Conservation (phyloP, 2,888 invertebrate genomes). For the Escarpia spicata region DNA sequence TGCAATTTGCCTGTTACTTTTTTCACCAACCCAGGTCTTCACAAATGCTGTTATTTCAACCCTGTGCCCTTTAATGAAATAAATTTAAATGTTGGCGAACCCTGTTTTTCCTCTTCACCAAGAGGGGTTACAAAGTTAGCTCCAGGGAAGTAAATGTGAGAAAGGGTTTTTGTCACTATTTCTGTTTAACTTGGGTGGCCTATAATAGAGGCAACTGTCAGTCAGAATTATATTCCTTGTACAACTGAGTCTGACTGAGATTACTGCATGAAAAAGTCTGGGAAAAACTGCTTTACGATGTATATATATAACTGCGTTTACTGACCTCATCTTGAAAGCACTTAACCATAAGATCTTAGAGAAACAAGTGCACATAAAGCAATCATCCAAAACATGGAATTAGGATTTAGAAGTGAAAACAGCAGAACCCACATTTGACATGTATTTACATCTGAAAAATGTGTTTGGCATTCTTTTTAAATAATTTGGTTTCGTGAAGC, state of each 20-base stretch:
- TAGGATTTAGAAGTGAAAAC: too few species aligned
- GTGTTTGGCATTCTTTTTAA: too few species aligned
- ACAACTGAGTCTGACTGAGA: background rate
- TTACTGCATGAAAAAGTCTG: background rate
- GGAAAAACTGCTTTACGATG: background rate
- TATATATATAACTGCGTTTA: too few species aligned
- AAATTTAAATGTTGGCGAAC: background rate
- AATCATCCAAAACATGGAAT: too few species aligned
- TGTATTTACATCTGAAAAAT: too few species aligned
- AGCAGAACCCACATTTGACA: too few species aligned
- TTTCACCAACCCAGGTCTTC: background rate
- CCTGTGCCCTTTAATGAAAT: background rate
- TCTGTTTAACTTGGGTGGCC: constrained; percentile 2
- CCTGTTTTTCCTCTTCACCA: background rate
- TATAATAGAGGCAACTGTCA: background rate
- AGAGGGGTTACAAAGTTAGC: background rate
- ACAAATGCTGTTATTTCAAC: background rate
- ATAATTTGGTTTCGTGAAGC: too few species aligned
- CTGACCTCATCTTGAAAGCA: background rate
- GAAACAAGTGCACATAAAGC: too few species aligned
- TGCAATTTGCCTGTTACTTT: background rate
- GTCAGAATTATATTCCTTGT: background rate
- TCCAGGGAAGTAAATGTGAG: background rate
- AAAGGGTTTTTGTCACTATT: background rate
- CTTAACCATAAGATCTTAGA: background rate